Conservation (phyloP, 37 sponge, comb jelly and placozoan genomes). For the Bolinopsis microptera region DNA sequence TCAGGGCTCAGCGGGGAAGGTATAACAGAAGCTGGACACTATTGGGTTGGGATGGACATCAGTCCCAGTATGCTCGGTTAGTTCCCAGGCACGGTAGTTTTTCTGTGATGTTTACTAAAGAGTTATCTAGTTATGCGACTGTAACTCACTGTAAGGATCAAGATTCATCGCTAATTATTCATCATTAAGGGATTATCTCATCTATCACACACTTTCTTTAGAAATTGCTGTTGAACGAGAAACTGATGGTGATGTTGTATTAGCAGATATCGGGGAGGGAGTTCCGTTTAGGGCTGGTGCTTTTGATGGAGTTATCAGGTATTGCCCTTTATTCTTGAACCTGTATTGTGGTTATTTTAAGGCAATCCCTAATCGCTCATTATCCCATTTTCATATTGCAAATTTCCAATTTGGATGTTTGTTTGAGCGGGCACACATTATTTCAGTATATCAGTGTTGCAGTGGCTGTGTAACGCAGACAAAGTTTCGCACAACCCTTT, state of each 20-base stretch:
- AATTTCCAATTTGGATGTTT: too few relatives aligned
- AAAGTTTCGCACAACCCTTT: slow-evolving; percentile 81
- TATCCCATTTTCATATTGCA: too few relatives aligned
- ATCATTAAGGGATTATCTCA: too few relatives aligned
- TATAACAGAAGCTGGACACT: slow-evolving; percentile 87
- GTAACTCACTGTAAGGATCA: too few relatives aligned
- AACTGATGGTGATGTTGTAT: slow-evolving; percentile 90
- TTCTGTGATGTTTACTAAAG: too few relatives aligned
- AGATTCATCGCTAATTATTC: too few relatives aligned
- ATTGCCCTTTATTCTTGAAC: too few relatives aligned
- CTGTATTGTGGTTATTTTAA: not conserved
- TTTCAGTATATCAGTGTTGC: slow-evolving; percentile 88
- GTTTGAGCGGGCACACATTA: not conserved
- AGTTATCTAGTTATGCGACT: too few relatives aligned
- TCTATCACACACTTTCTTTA: slow-evolving; percentile 52
- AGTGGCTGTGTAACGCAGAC: slow-evolving; percentile 99
- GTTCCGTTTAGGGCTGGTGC: slow-evolving; percentile 89
- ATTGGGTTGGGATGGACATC: slow-evolving; percentile 97
- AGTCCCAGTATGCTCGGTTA: slow-evolving; percentile 88
- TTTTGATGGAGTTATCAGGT: slow-evolving; percentile 98
- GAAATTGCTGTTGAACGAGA: slow-evolving; percentile 91
- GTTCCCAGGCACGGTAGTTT: slow-evolving; percentile 41
- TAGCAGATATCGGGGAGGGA: slow-evolving; percentile 96
- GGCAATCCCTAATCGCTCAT: not conserved
- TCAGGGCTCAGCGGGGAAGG: slow-evolving; percentile 96